Conservation (phyloP, 2,113 vertebrate species). For the Marmota monax region DNA sequence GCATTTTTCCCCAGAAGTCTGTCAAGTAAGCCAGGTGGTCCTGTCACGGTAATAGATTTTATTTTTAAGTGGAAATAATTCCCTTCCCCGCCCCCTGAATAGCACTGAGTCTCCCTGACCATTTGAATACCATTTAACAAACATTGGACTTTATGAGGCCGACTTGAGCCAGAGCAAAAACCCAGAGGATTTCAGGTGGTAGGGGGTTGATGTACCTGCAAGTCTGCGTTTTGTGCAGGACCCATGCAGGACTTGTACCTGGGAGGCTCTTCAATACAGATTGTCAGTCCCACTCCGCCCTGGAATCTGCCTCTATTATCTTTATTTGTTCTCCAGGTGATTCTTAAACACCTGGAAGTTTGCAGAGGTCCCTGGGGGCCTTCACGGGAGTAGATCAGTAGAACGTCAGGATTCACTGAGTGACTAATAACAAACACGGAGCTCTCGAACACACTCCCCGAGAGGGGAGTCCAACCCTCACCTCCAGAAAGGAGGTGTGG, state of each 20-base stretch:
- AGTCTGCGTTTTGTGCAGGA: background rate
- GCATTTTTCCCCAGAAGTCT: background rate
- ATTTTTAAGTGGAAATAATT: background rate
- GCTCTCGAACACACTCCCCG: background rate
- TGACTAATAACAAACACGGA: too few relatives aligned
- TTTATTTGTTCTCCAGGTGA: background rate
- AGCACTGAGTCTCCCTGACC: background rate
- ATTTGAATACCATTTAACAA: background rate
- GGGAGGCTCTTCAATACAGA: too few relatives aligned
- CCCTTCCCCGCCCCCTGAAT: background rate
- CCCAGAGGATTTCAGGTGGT: background rate
- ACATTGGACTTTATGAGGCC: rapidly evolving
- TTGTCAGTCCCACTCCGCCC: background rate
- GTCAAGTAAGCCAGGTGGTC: background rate
- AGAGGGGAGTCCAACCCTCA: background rate
- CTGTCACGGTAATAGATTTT: background rate
- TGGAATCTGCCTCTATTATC: background rate
- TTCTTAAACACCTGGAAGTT: background rate
- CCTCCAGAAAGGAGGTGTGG: background rate
- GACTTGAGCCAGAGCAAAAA: background rate
- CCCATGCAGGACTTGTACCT: rapidly evolving
- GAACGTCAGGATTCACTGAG: background rate
- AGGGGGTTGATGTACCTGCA: background rate
- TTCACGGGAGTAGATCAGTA: background rate
- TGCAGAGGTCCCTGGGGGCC: background rate